Evolutionary conservation across 2,113 vertebrate species (phyloP).

Genomic region (Ctenomys sociabilis): DNA sequence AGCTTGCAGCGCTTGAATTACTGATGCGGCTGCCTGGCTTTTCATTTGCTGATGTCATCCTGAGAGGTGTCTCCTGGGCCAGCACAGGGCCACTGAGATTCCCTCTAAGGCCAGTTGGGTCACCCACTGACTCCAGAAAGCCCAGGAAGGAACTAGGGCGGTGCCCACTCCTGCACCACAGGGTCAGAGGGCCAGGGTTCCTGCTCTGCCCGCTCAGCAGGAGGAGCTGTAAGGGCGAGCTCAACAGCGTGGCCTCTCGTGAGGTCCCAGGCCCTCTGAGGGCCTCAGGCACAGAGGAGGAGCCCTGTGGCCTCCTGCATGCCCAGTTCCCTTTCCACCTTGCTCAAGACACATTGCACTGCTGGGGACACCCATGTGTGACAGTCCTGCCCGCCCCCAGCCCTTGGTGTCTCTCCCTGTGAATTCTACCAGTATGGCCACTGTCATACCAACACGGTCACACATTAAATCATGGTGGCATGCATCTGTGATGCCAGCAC

Average conservation of each 20-base stretch:
- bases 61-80: not conserved
- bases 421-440: not conserved
- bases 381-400: accelerated
- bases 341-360: not conserved
- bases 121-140: not conserved
- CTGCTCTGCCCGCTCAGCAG: not conserved
- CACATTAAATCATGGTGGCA: not conserved
- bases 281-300: not conserved
- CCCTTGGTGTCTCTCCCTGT: accelerated
- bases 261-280: not conserved
- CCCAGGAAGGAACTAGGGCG: not conserved
- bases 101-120: not conserved
- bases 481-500: not conserved
- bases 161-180: not conserved
- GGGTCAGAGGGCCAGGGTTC: slow-evolving; percentile 3
- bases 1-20: not conserved
- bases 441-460: accelerated
- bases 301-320: not conserved
- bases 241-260: accelerated
- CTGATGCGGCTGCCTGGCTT: not conserved
- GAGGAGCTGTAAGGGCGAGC: not conserved
- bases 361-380: not conserved
- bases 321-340: not conserved
- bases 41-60: not conserved
- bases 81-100: not conserved